Conservation (phyloP, 2,797 vertebrate species). For the Podargus strigoides region DNA sequence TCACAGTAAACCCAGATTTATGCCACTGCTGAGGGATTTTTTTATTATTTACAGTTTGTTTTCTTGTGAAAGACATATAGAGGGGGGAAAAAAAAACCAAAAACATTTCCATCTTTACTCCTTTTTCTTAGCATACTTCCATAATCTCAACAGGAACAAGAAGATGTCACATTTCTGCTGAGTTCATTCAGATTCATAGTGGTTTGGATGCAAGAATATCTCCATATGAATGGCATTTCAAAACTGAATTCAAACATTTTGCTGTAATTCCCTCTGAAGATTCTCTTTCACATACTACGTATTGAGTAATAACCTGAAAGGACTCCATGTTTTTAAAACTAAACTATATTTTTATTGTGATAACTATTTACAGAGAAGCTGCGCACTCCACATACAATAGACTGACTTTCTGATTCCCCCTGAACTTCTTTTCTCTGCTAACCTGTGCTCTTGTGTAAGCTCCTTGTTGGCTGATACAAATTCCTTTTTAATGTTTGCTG, state of each 20-base stretch:
- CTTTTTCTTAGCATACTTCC: background rate
- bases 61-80: background rate
- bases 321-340: background rate
- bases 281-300: background rate
- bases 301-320: background rate
- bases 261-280: background rate
- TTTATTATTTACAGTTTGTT: conserved; percentile 40
- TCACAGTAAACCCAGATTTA: conserved; percentile 6
- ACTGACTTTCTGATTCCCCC: background rate
- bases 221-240: conserved; percentile 31
- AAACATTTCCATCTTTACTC: background rate
- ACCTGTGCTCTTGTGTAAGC: background rate
- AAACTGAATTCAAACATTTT: background rate
- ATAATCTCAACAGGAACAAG: background rate
- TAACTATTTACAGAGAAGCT: background rate
- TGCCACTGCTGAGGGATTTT: background rate
- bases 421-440: background rate
- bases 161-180: conserved; percentile 8
- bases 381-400: background rate
- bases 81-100: background rate
- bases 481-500: background rate
- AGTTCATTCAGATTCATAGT: background rate
- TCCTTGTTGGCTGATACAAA: background rate
- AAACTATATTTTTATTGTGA: background rate
- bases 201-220: background rate